A percentile compares a stretch with the other conserved stretches of the same genome.
These are phyloP conservation scores for Galaxias olidus DNA, from an alignment of 2,797 vertebrate species.

Conservation along the genomic window DNA sequence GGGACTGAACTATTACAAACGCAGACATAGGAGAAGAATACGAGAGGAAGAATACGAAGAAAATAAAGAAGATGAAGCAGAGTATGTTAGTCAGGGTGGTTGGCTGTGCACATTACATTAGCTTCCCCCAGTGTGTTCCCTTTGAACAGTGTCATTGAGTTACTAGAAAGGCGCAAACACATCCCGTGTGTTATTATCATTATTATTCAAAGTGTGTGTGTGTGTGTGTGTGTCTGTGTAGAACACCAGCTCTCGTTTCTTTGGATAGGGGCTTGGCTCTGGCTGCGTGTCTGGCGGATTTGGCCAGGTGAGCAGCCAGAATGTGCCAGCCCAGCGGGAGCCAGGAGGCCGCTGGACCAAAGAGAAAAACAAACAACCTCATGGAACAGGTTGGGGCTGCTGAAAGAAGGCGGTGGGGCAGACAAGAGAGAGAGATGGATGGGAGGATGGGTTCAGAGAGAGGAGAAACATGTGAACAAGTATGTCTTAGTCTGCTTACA, in stretches of 20 bases:
- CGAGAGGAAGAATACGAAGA: too few species aligned
- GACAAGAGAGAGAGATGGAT: constrained; percentile 2
- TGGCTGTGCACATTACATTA: constrained; percentile 48
- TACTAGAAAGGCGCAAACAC: too few species aligned
- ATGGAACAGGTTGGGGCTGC: constrained; percentile 12
- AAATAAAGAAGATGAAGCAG: too few species aligned
- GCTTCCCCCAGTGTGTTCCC: too few species aligned
- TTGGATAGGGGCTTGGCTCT: neutral
- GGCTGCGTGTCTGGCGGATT: constrained; percentile 8
- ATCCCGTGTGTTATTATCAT: neutral
- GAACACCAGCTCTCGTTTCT: neutral
- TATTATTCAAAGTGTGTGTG: neutral
- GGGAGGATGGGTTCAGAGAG: neutral
- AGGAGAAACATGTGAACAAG: neutral
- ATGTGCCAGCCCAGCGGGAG: constrained; percentile 9
- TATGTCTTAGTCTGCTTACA: too few species aligned
- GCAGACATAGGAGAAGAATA: too few species aligned
- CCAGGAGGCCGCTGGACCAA: constrained; percentile 10
- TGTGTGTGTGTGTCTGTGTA: neutral
- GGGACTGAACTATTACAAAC: neutral
- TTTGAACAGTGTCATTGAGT: too few species aligned
- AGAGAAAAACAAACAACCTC: constrained; percentile 19
- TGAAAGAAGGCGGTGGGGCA: neutral
- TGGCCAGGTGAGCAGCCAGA: constrained; percentile 18
- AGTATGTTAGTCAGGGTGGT: constrained; percentile 26